Evolutionary conservation across 2,797 vertebrate genomes (phyloP).

Genomic region (Lithobates pipiens): DNA sequence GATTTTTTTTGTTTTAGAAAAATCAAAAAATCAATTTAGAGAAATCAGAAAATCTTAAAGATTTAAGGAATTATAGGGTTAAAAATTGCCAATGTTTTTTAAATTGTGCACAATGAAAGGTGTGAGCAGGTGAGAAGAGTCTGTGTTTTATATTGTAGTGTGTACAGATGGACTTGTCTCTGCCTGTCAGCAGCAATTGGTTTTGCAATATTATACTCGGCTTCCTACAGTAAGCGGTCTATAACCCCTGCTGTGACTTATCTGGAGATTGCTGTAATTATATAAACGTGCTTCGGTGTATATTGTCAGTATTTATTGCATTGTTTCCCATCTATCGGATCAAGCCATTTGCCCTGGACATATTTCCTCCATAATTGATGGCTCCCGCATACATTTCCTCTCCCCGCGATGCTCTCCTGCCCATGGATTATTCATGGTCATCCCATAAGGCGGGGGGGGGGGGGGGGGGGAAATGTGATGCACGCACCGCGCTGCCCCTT

Average conservation of each 20-base stretch:
- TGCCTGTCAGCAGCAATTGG: not conserved
- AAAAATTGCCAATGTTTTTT: not conserved
- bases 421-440: constrained; percentile 29
- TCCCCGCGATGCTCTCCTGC: constrained; percentile 15
- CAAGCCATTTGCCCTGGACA: constrained; percentile 1
- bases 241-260: not conserved
- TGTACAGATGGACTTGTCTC: constrained; percentile 1
- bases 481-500: constrained; percentile 32
- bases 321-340: not conserved
- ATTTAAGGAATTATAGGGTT: not conserved
- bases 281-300: not conserved
- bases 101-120: not conserved
- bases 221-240: not conserved
- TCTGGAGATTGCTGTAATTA: not conserved
- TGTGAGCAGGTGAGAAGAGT: not conserved
- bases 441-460: not conserved
- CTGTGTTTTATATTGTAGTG: not conserved
- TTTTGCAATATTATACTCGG: not conserved
- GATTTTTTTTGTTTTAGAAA: too few relatives aligned
- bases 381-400: constrained; percentile 1
- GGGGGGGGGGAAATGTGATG: not conserved
- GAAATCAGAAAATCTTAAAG: too few relatives aligned
- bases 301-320: not conserved
- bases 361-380: constrained; percentile 32
- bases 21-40: too few relatives aligned